Percentiles rank a stretch among this genome's conserved stretches.
These are phyloP conservation scores for Distichodus sexfasciatus DNA, from an alignment of 2,797 vertebrate genomes.

Conservation along the genomic window DNA sequence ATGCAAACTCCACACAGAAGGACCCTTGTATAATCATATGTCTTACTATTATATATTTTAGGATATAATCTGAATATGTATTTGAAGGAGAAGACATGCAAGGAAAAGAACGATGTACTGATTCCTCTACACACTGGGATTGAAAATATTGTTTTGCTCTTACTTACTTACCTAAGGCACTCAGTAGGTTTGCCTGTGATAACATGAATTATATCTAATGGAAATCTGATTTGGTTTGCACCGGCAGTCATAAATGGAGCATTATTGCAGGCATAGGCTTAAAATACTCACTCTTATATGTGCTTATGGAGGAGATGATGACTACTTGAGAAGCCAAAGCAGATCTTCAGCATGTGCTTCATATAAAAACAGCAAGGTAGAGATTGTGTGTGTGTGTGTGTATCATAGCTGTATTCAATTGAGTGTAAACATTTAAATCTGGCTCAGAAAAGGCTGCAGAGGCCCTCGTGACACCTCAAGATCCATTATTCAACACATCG, in stretches of 20 bases:
- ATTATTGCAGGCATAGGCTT: neutral
- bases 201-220: neutral
- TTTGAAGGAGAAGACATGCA: too few relatives aligned
- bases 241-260: neutral
- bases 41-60: too few relatives aligned
- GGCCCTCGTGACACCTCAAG: slow-evolving; percentile 54
- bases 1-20: too few relatives aligned
- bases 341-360: slow-evolving; percentile 3
- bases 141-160: too few relatives aligned
- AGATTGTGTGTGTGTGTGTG: slow-evolving; percentile 24
- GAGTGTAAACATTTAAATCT: slow-evolving; percentile 63
- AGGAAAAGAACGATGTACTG: too few relatives aligned
- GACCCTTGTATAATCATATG: too few relatives aligned
- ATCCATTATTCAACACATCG: slow-evolving; percentile 64
- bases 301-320: too few relatives aligned
- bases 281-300: neutral
- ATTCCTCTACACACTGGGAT: too few relatives aligned
- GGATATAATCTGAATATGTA: too few relatives aligned
- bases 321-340: too few relatives aligned
- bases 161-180: too few relatives aligned
- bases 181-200: neutral
- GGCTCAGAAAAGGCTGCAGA: slow-evolving; percentile 51
- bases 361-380: slow-evolving; percentile 21
- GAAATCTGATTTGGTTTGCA: slow-evolving; percentile 8
- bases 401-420: slow-evolving; percentile 52